Evolutionary conservation across 2,113 vertebrate genomes (phyloP).

Genomic region (Pituophis catenifer): DNA sequence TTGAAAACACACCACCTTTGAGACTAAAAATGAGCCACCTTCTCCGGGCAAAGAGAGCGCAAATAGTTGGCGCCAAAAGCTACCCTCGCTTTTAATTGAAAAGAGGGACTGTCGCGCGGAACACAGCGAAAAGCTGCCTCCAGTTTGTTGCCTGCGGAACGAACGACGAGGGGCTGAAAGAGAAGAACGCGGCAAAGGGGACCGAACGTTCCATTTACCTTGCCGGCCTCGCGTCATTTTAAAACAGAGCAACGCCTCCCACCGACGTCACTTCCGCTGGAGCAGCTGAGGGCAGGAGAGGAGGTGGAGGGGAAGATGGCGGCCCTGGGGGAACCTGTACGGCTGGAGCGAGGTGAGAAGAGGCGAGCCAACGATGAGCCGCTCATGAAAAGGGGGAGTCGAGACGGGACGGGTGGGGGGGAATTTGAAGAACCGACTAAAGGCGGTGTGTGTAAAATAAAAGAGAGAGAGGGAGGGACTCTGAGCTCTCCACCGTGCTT

Average conservation of each 20-base stretch:
- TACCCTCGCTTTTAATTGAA: neutral
- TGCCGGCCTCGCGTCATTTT: neutral
- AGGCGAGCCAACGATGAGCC: neutral
- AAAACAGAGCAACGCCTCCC: fast-evolving
- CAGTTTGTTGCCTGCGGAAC: too few relatives aligned
- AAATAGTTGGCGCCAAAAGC: neutral
- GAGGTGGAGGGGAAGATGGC: slow-evolving; percentile 71
- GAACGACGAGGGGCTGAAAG: too few relatives aligned
- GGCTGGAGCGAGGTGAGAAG: slow-evolving; percentile 88
- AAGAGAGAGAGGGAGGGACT: neutral
- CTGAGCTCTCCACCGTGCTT: neutral
- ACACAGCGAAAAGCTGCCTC: too few relatives aligned
- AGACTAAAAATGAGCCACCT: neutral
- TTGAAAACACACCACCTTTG: too few relatives aligned
- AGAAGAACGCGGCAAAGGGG: neutral
- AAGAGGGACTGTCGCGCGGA: neutral
- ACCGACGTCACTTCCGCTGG: slow-evolving; percentile 63
- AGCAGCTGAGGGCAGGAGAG: neutral
- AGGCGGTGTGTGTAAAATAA: neutral
- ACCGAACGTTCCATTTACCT: neutral
- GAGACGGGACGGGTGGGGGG: neutral
- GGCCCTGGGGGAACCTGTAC: slow-evolving; percentile 87
- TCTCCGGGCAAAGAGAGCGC: neutral
- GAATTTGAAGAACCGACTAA: neutral
- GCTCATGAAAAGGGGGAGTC: too few relatives aligned